Percentiles rank a stretch among this genome's conserved stretches.
Conservation (phyloP, 2,888 invertebrate species). For the Rotaria macrura region DNA sequence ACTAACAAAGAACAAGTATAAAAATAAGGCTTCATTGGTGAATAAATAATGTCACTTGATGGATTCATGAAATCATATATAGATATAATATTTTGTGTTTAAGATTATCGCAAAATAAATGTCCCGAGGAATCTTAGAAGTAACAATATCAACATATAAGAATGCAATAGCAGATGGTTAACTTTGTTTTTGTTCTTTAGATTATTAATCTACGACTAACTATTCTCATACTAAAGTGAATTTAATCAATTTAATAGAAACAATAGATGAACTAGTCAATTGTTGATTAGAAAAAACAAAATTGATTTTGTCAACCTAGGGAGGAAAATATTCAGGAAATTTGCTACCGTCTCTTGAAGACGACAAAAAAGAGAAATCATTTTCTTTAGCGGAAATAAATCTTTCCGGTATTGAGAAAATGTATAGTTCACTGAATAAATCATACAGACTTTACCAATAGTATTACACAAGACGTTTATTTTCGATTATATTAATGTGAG, state of each 20-base stretch:
- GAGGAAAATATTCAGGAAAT: not conserved
- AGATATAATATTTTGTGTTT: not conserved
- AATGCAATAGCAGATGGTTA: not conserved
- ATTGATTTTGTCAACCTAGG: not conserved
- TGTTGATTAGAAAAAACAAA: not conserved
- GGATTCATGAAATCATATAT: not conserved
- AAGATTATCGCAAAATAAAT: not conserved
- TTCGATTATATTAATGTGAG: not conserved
- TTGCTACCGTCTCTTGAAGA: not conserved
- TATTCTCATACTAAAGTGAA: not conserved
- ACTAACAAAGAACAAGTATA: constrained; percentile 69
- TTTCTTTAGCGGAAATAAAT: not conserved
- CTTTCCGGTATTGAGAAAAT: not conserved
- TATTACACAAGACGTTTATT: not conserved
- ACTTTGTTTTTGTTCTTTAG: not conserved
- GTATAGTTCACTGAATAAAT: not conserved
- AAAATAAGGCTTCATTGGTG: not conserved
- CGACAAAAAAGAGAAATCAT: not conserved
- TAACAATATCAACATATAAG: not conserved
- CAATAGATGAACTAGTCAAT: not conserved
- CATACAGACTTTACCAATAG: not conserved
- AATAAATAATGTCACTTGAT: not conserved
- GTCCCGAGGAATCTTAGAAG: not conserved
- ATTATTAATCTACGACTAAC: not conserved
- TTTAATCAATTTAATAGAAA: not conserved